Evolutionary conservation across 2,113 vertebrate genomes (phyloP), one percentile per base, ranked within the genome.

Genomic region (Xenopus borealis): DNA sequence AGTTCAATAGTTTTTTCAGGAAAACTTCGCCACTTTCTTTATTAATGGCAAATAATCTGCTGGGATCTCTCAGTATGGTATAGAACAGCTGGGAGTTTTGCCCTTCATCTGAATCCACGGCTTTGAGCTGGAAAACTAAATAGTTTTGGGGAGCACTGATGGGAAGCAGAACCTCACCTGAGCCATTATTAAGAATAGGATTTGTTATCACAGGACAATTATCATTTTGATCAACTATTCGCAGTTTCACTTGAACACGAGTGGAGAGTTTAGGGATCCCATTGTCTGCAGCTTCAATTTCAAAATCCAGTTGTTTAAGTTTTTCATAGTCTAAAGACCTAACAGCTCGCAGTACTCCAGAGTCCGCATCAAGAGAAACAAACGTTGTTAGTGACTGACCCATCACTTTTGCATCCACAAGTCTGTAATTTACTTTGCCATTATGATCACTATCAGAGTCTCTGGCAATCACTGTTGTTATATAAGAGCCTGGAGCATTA

Each of bases 401-500:
- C 3, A 80, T 70, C 2, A 75, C 65, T 18, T 81, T 81, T 17
- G 81, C 75, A 10, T 92, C 88, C 8, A 90, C 12, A 6, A 91
- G 80, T 61, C 83, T 83, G 72, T 91, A 92, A 9, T 85, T 87
- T 0, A 88, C 83, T 80, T 82, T 82, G 19, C 81, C 80, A 4
- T 92, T 87, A 40, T 86, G 87, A 58, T 93, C 94, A 55, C 95
- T 81, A 80, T 98, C 96, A 0, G 89, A 89, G 79, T 97, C 95
- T 0, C 84, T 89, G 67, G 96, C 94, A n/a, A 84, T 81, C 0
- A 96, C 93, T 0, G 93, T 92, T 82, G 93, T 92, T 78, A 97
- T 89, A 65, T 93, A 97, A 66, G 95, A 91, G 0, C 97, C 95
- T 0, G 95, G 94, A 0, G 92, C 87, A 75, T 97, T 96, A 81